A percentile compares a stretch with the other conserved stretches of the same genome.
Evolutionary conservation across 2,888 invertebrate genomes (phyloP).

Genomic region (Agapostemon virescens): DNA sequence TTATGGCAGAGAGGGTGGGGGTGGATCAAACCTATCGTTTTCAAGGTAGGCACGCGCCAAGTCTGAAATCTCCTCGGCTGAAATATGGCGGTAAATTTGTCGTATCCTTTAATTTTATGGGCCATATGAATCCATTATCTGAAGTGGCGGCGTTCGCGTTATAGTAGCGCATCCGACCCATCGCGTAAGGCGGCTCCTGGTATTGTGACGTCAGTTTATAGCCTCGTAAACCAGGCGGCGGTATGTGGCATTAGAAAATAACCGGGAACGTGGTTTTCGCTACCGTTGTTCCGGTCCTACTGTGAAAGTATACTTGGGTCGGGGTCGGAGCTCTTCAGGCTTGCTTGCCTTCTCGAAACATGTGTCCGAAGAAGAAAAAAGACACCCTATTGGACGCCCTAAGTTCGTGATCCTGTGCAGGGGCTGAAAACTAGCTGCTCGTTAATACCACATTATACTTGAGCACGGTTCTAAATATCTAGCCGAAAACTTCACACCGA

Average conservation of each 20-base stretch:
- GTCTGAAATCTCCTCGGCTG: conserved; percentile 38
- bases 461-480: not conserved
- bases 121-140: conserved; percentile 77
- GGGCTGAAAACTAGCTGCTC: conserved; percentile 1
- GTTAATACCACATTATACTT: not conserved
- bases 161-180: conserved; percentile 57
- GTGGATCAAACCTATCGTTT: conserved; percentile 13
- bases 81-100: conserved; percentile 75
- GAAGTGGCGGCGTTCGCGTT: conserved; percentile 75
- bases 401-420: conserved; percentile 8
- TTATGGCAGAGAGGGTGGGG: not conserved
- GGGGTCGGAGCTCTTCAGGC: conserved; percentile 12
- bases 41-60: conserved; percentile 35
- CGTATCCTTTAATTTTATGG: conserved; percentile 79
- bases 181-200: conserved; percentile 58
- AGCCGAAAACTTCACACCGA: not conserved
- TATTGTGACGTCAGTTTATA: conserved; percentile 78
- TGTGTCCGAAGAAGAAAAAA: not conserved
- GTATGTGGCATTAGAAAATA: conserved; percentile 76
- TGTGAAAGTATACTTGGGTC: conserved; percentile 54
- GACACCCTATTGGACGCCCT: not conserved
- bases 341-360: conserved; percentile 2
- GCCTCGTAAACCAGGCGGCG: conserved; percentile 77
- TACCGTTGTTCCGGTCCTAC: conserved; percentile 44
- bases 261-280: conserved; percentile 67